Evolutionary conservation across 1,140 invertebrate genomes (phyloP).

Genomic region (Potamilus streckersoni): DNA sequence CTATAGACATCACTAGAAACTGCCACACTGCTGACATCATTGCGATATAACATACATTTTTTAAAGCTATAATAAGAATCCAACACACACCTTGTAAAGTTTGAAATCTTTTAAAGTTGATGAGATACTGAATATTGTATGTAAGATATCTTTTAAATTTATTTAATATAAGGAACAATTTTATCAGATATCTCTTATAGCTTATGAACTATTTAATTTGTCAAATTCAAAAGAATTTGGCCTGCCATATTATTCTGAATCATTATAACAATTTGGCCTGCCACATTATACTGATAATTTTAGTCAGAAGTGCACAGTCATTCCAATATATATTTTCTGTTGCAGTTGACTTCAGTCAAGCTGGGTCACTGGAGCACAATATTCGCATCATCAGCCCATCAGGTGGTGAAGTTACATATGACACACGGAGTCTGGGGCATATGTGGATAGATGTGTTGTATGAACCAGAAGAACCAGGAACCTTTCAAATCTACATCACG

Average conservation of each 20-base stretch:
- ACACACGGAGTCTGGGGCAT: slow-evolving; percentile 68
- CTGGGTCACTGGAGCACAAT: slow-evolving; percentile 90
- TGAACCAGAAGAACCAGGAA: slow-evolving; percentile 77
- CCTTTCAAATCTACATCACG: slow-evolving; percentile 78
- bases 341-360: slow-evolving; percentile 86
- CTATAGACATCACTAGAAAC: too few species aligned
- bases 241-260: too few species aligned
- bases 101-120: not conserved
- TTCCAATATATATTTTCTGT: slow-evolving; percentile 18
- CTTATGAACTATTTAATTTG: not conserved
- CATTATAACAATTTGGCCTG: not conserved
- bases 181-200: not conserved
- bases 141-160: not conserved
- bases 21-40: too few species aligned
- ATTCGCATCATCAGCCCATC: slow-evolving; percentile 89
- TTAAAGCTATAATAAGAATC: too few species aligned
- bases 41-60: too few species aligned
- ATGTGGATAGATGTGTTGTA: slow-evolving; percentile 76
- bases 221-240: too few species aligned
- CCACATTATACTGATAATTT: not conserved
- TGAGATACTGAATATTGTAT: too few species aligned
- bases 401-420: slow-evolving; percentile 86
- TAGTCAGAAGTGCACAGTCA: not conserved
- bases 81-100: too few species aligned
- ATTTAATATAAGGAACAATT: too few species aligned